Conservation (phyloP, 2,113 vertebrate species). For the Sorex fumeus region DNA sequence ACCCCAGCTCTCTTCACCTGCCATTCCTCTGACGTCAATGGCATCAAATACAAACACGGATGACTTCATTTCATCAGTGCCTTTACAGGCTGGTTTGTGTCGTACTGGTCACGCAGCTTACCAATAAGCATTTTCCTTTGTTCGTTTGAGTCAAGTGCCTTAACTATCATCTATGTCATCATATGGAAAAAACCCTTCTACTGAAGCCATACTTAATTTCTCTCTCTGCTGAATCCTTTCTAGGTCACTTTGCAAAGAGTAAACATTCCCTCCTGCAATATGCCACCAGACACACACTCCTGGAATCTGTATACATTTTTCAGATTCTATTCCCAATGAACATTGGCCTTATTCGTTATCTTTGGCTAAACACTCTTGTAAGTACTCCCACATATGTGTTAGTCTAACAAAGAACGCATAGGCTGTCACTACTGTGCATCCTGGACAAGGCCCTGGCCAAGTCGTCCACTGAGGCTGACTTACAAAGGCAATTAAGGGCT, state of each 20-base stretch:
- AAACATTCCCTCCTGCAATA: constrained; percentile 44
- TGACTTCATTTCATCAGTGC: constrained; percentile 12
- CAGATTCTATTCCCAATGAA: constrained; percentile 12
- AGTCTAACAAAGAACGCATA: background rate
- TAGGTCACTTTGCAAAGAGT: constrained; percentile 1
- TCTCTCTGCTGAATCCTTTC: constrained; percentile 37
- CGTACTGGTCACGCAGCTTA: background rate
- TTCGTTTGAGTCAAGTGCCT: background rate
- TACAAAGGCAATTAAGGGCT: too few relatives aligned
- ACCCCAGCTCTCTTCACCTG: background rate
- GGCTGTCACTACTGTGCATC: constrained; percentile 3
- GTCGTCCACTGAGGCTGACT: background rate
- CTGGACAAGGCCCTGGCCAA: background rate
- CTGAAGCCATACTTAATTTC: constrained; percentile 35
- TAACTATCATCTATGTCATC: constrained; percentile 44
- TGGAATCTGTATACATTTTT: constrained; percentile 15
- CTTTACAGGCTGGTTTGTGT: background rate
- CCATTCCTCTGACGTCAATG: background rate
- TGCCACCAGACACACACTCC: background rate
- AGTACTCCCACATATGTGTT: constrained; percentile 10
- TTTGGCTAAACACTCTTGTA: constrained; percentile 41
- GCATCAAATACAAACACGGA: background rate
- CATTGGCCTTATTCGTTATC: constrained; percentile 14
- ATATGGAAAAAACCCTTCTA: constrained; percentile 47
- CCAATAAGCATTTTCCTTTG: background rate